phyloP scores from a whole-genome alignment of 2,888 invertebrate species.

The Drosophila limbata region DNA sequence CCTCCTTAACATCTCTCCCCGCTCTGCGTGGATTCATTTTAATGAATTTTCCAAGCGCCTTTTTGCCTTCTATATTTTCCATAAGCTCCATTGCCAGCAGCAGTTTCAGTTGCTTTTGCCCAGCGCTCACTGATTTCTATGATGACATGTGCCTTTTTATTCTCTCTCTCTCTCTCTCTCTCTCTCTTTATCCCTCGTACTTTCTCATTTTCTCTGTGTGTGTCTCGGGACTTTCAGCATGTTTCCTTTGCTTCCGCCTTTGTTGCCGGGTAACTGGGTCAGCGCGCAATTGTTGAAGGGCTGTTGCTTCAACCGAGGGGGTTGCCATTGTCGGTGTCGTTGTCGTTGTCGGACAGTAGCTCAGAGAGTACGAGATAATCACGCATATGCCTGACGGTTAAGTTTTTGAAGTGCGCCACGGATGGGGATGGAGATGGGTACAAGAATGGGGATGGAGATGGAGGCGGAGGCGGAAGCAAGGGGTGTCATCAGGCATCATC shows the following conservation, averaged over 20 bases:
- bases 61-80: slow-evolving; percentile 58
- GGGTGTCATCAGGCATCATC: slow-evolving; percentile 71
- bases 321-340: slow-evolving; percentile 28
- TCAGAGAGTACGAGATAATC: slow-evolving; percentile 67
- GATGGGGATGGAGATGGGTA: slow-evolving; percentile 21
- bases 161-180: neutral
- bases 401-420: slow-evolving; percentile 73
- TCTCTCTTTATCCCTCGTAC: slow-evolving; percentile 3
- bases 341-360: slow-evolving; percentile 54
- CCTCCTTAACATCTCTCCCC: neutral
- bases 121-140: slow-evolving; percentile 75
- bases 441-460: slow-evolving; percentile 36
- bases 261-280: slow-evolving; percentile 81
- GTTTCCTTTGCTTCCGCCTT: slow-evolving; percentile 80
- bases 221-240: slow-evolving; percentile 68
- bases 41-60: slow-evolving; percentile 74
- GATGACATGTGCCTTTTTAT: slow-evolving; percentile 80
- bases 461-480: slow-evolving; percentile 24
- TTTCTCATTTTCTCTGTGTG: slow-evolving; percentile 11
- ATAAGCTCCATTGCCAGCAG: slow-evolving; percentile 69
- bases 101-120: slow-evolving; percentile 43
- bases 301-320: slow-evolving; percentile 42
- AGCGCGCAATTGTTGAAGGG: slow-evolving; percentile 78
- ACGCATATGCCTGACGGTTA: slow-evolving; percentile 80
- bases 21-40: slow-evolving; percentile 57